A percentile compares a stretch with the other conserved stretches of the same genome.
phyloP scores from a whole-genome alignment of 2,888 invertebrate genomes.

The Cheiracanthium punctorium region DNA sequence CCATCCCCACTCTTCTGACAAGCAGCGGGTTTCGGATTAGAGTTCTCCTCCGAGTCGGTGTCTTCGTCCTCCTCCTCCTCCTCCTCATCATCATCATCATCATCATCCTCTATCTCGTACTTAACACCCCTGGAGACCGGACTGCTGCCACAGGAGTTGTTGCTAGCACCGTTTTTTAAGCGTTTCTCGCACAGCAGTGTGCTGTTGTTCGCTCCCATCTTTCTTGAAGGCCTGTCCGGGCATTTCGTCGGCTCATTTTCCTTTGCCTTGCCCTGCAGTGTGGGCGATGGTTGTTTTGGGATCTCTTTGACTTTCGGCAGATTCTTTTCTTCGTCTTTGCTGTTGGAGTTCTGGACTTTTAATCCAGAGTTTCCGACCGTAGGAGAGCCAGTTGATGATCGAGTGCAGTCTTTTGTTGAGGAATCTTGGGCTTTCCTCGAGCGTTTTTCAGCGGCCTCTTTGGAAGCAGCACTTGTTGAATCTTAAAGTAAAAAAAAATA shows the following conservation, averaged over 20 bases:
- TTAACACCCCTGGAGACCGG: constrained; percentile 34
- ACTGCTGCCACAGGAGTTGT: not conserved
- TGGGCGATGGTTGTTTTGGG: not conserved
- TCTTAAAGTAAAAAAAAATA: too few species aligned
- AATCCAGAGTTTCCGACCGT: constrained; percentile 16
- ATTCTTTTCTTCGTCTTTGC: constrained; percentile 8
- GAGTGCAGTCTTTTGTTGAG: constrained; percentile 9
- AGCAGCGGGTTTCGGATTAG: not conserved
- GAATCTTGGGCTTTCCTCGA: constrained; percentile 41
- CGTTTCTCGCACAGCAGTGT: constrained; percentile 21
- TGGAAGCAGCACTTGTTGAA: not conserved
- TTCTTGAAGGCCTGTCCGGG: constrained; percentile 21
- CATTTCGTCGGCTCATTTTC: constrained; percentile 32
- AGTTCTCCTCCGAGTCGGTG: not conserved
- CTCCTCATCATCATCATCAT: constrained; percentile 36
- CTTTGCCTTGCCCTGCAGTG: constrained; percentile 36
- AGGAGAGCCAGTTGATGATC: constrained; percentile 31
- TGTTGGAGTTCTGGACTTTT: not conserved
- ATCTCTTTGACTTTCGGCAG: constrained; percentile 38
- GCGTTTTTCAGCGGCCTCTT: constrained; percentile 49
- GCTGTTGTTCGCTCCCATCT: not conserved
- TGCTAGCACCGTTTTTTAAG: constrained; percentile 32
- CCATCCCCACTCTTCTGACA: constrained; percentile 10
- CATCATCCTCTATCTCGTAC: constrained; percentile 48
- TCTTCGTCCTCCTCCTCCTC: not conserved